These are phyloP conservation scores for Lathamus discolor DNA, from an alignment of 2,113 vertebrate genomes.

Conservation along the genomic window DNA sequence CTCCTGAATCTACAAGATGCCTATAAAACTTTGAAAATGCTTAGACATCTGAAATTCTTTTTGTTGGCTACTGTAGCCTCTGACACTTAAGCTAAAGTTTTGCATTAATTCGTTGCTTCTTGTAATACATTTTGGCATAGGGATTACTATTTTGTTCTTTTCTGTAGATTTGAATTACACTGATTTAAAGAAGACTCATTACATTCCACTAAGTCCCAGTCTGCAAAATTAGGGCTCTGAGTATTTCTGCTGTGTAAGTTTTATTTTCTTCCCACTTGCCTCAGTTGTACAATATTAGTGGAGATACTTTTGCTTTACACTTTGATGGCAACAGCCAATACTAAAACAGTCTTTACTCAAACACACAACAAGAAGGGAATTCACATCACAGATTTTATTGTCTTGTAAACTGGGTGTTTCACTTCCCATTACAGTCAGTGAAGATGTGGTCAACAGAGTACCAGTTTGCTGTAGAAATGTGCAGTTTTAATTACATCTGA, in stretches of 20 bases:
- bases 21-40: not conserved
- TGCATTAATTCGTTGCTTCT: not conserved
- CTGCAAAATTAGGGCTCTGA: not conserved
- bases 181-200: not conserved
- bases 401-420: too few relatives aligned
- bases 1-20: not conserved
- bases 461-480: accelerated
- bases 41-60: not conserved
- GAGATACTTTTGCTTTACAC: not conserved
- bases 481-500: not conserved
- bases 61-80: not conserved
- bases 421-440: accelerated
- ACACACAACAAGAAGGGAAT: not conserved
- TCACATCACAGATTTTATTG: not conserved
- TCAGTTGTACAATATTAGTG: not conserved
- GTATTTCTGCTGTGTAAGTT: not conserved
- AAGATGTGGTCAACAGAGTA: not conserved
- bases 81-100: not conserved
- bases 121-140: not conserved
- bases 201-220: too few relatives aligned
- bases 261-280: not conserved
- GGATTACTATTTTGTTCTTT: not conserved
- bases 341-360: not conserved
- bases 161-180: not conserved
- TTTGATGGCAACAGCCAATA: not conserved